These are phyloP conservation scores for Plotosus lineatus DNA, from an alignment of 2,113 vertebrate genomes.

Conservation along the genomic window DNA sequence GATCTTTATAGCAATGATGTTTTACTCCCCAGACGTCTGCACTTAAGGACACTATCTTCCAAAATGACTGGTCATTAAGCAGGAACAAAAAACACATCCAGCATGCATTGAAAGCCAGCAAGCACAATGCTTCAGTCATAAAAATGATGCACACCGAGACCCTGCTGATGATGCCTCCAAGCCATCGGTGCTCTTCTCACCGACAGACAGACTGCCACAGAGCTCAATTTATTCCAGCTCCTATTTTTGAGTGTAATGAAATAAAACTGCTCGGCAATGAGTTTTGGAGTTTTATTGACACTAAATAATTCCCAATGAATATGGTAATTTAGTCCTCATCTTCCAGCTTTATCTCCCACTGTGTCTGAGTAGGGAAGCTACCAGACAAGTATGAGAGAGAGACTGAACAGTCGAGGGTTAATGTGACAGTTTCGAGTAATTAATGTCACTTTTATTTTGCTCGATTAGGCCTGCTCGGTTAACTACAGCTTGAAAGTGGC, in stretches of 20 bases:
- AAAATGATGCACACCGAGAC: background rate
- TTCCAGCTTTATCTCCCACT: background rate
- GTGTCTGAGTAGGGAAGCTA: background rate
- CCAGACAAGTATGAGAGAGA: background rate
- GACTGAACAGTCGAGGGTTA: too few species aligned
- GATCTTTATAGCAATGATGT: background rate
- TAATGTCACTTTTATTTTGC: background rate
- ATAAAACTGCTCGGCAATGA: background rate
- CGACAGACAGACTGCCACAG: background rate
- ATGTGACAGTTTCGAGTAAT: background rate
- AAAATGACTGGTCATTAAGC: constrained; percentile 23
- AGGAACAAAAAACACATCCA: background rate
- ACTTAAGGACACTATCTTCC: background rate
- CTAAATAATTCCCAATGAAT: constrained; percentile 14
- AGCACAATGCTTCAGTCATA: background rate
- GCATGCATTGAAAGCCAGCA: background rate
- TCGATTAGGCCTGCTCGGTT: background rate
- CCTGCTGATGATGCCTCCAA: background rate
- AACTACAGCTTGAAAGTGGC: background rate
- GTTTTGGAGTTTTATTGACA: constrained; percentile 3
- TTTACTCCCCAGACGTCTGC: background rate
- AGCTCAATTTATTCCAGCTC: constrained; percentile 1
- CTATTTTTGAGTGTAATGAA: background rate
- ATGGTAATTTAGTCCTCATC: constrained; percentile 8
- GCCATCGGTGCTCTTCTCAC: background rate